Evolutionary conservation across 2,888 invertebrate species (phyloP).

Genomic region (Ochropleura leucogaster): DNA sequence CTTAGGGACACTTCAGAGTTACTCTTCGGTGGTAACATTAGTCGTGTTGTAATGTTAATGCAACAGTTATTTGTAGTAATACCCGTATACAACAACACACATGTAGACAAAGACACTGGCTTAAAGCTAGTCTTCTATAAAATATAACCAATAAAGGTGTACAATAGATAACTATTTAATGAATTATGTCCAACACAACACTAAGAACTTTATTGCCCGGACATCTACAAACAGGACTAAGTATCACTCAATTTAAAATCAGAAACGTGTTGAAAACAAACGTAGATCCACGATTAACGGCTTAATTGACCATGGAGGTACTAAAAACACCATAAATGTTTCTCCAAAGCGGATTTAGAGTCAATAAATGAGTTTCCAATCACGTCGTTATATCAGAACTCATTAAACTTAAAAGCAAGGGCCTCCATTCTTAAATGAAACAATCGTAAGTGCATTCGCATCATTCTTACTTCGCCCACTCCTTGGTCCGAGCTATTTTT

Average conservation of each 20-base stretch:
- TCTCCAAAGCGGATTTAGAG: slow-evolving; percentile 55
- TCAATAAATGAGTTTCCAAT: slow-evolving; percentile 71
- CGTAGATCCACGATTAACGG: slow-evolving; percentile 43
- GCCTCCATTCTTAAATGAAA: slow-evolving; percentile 84
- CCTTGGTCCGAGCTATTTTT: slow-evolving; percentile 82
- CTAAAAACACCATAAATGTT: slow-evolving; percentile 61
- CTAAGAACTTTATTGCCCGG: slow-evolving; percentile 27
- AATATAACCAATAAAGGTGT: slow-evolving; percentile 32
- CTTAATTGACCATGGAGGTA: slow-evolving; percentile 54
- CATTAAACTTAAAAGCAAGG: slow-evolving; percentile 81
- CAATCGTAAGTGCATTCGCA: slow-evolving; percentile 85
- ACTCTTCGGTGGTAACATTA: too few species aligned
- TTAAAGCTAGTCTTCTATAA: not conserved
- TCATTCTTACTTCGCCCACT: slow-evolving; percentile 87
- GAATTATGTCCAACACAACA: slow-evolving; percentile 14
- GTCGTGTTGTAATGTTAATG: too few species aligned
- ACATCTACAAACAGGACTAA: slow-evolving; percentile 3
- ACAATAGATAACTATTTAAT: slow-evolving; percentile 27
- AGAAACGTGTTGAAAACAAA: slow-evolving; percentile 53
- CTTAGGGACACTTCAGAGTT: too few species aligned
- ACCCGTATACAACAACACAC: too few species aligned
- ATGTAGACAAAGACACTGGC: too few species aligned
- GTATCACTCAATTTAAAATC: slow-evolving; percentile 48
- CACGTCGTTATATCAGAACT: slow-evolving; percentile 77
- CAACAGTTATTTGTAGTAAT: too few species aligned